Conservation (phyloP, 2,797 vertebrate species). For the Lepilemur ruficaudatus region DNA sequence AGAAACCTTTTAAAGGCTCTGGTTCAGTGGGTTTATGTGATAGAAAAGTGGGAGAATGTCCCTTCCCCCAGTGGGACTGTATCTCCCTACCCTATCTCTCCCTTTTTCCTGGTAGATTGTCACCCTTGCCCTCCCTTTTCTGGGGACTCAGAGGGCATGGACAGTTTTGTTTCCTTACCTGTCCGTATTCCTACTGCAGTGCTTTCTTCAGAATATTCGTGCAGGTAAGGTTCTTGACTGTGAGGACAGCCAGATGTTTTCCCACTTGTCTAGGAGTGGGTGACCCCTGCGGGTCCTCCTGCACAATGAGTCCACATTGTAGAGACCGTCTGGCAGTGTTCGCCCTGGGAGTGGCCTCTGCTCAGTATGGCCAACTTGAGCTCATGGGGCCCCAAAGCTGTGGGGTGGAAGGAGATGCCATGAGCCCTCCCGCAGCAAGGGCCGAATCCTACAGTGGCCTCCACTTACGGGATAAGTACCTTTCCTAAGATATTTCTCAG, state of each 20-base stretch:
- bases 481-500: neutral
- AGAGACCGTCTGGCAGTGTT: rapidly evolving
- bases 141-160: neutral
- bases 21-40: neutral
- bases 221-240: neutral
- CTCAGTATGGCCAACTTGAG: neutral
- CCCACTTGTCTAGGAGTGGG: neutral
- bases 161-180: neutral
- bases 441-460: neutral
- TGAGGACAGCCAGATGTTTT: neutral
- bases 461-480: neutral
- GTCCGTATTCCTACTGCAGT: neutral
- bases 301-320: rapidly evolving
- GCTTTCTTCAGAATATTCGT: neutral
- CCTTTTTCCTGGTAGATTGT: neutral
- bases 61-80: neutral
- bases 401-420: neutral
- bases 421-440: neutral
- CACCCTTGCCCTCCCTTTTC: neutral
- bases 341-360: neutral
- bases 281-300: neutral
- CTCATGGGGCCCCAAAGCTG: rapidly evolving
- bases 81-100: neutral
- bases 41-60: neutral
- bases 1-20: neutral